Conservation (phyloP, 2,113 vertebrate species). For the Alexandromys fortis region DNA sequence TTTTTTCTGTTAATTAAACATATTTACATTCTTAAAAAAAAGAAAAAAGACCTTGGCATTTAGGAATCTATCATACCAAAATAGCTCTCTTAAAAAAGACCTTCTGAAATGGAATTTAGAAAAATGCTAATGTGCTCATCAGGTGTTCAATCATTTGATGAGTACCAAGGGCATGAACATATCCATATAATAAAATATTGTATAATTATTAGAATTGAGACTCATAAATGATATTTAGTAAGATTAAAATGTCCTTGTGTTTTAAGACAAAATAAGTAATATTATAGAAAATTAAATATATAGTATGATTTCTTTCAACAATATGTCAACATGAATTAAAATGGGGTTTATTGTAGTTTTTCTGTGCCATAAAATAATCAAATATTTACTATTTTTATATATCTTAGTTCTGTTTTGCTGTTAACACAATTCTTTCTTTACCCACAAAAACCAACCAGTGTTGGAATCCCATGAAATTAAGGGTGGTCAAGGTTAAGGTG, state of each 20-base stretch:
- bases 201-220: slow-evolving; percentile 17
- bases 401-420: neutral
- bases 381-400: neutral
- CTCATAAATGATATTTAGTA: neutral
- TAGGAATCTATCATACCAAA: neutral
- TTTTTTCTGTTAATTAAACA: slow-evolving; percentile 50
- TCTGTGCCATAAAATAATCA: neutral
- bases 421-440: slow-evolving; percentile 1
- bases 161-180: neutral
- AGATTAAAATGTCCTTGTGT: neutral
- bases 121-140: neutral
- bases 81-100: slow-evolving; percentile 19
- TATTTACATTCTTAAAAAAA: neutral
- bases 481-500: neutral
- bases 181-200: neutral
- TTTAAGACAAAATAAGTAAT: slow-evolving; percentile 18
- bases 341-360: neutral
- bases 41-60: neutral
- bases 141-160: neutral
- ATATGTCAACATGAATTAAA: neutral
- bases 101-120: neutral
- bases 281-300: slow-evolving; percentile 32
- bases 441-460: neutral
- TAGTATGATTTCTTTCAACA: neutral
- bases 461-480: neutral